phyloP scores from a whole-genome alignment of 2,888 invertebrate species.

The Phyllotreta cruciferae region DNA sequence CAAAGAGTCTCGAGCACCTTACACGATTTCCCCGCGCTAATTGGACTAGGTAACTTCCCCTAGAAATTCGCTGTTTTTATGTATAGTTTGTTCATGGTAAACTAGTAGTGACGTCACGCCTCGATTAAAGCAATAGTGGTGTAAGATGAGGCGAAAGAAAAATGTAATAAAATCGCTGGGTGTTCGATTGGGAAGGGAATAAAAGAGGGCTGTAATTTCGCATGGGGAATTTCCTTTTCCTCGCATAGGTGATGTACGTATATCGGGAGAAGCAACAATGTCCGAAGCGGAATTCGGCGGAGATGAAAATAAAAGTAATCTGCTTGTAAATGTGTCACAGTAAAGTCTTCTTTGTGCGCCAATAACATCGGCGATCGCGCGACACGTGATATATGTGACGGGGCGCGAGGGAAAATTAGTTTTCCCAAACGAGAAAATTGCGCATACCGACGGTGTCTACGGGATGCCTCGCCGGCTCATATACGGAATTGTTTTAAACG shows the following conservation, averaged over 20 bases:
- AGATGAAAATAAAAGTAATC: constrained; percentile 61
- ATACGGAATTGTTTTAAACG: constrained; percentile 28
- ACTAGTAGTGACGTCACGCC: too few relatives aligned
- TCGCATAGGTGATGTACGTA: background rate
- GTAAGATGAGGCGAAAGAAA: too few relatives aligned
- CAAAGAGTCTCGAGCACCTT: constrained; percentile 45
- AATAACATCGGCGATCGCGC: constrained; percentile 58
- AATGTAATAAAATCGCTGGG: too few relatives aligned
- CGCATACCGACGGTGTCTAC: constrained; percentile 42
- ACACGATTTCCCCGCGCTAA: constrained; percentile 12
- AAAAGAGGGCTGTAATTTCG: too few relatives aligned
- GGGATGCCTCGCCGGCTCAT: constrained; percentile 25
- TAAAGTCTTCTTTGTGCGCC: constrained; percentile 62
- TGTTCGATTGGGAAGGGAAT: too few relatives aligned
- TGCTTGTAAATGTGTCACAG: constrained; percentile 61
- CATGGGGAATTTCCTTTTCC: too few relatives aligned
- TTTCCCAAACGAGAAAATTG: constrained; percentile 51
- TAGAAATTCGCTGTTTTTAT: too few relatives aligned
- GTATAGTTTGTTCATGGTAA: too few relatives aligned
- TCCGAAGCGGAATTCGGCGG: constrained; percentile 34
- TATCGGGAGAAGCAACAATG: constrained; percentile 23
- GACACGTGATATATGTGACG: constrained; percentile 62
- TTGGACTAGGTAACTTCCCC: too few relatives aligned
- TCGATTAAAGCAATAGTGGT: too few relatives aligned
- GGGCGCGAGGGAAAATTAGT: constrained; percentile 59